These are phyloP conservation scores for Dolichomitus sp. DNA, from an alignment of 2,888 invertebrate species.

Conservation along the genomic window DNA sequence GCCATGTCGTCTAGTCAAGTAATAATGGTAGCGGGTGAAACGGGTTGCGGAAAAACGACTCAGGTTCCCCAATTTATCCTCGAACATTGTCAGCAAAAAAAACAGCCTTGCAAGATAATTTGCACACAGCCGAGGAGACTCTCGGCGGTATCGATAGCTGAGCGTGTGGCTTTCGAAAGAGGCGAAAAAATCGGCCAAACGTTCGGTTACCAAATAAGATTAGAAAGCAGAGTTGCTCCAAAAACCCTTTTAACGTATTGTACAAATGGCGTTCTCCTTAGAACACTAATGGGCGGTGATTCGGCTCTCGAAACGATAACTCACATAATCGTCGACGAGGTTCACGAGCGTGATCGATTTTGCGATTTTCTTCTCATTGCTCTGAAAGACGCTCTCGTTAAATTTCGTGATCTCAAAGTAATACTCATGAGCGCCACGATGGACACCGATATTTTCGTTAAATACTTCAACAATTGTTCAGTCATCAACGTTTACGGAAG, in stretches of 20 bases:
- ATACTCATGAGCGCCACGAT: constrained; percentile 98
- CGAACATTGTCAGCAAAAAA: constrained; percentile 90
- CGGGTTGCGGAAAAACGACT: constrained; percentile 98
- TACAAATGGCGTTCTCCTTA: constrained; percentile 95
- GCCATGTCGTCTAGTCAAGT: constrained; percentile 87
- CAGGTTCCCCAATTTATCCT: constrained; percentile 98
- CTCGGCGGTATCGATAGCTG: constrained; percentile 96
- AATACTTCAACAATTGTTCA: constrained; percentile 94
- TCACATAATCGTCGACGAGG: constrained; percentile 97
- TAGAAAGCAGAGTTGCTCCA: constrained; percentile 94
- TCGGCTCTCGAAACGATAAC: constrained; percentile 91
- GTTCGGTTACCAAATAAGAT: constrained; percentile 96
- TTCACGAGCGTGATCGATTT: constrained; percentile 97
- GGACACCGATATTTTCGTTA: constrained; percentile 93
- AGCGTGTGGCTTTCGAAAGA: constrained; percentile 93
- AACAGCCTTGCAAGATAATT: constrained; percentile 93
- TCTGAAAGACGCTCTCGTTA: constrained; percentile 91
- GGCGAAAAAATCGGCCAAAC: constrained; percentile 90
- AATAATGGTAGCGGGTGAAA: constrained; percentile 93
- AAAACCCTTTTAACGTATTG: constrained; percentile 95
- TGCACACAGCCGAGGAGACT: constrained; percentile 98
- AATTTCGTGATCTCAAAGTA: constrained; percentile 91
- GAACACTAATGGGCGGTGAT: constrained; percentile 95
- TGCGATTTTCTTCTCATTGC: constrained; percentile 97
- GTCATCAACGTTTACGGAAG: constrained; percentile 93